Evolutionary conservation across 2,113 vertebrate species (phyloP), one percentile per base, ranked within the genome.

Genomic region (Microtus ochrogaster): DNA sequence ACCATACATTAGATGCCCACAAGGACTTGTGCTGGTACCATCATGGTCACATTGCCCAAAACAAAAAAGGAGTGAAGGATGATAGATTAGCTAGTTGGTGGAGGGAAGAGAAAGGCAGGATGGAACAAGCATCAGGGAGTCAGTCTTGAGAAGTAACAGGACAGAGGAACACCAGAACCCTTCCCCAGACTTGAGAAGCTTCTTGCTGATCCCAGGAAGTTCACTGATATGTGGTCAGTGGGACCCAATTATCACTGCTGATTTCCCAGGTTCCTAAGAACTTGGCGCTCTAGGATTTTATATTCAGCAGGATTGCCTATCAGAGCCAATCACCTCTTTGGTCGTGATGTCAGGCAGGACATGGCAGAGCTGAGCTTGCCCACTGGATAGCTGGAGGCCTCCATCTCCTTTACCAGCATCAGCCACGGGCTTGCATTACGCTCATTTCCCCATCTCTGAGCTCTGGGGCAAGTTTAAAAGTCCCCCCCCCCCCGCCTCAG

Each of bases 401-500:
- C 70, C 22, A 90, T 65, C 58, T 95, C 96, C 39, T 63, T 96
- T 66, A 94, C 98, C 92, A 97, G 97, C 95, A 98, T 96, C 73
- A 94, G 97, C 96, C 97, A 97, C 95, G 93, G 94, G 97, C 97
- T 98, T 98, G 95, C 92, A 96, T 98, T 97, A 98, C 30, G 94
- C 96, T 98, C 97, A 98, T 96, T 98, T 98, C 97, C 98, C 98
- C 78, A 47, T 96, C 96, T 97, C 65, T 96, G 82, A 97, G 96
- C 97, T 98, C 98, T 97, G 94, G 92, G 89, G 97, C 92, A 96
- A 98, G 98, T 98, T 99, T 98, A 98, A 98, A 98, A 98, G 98
- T 98, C 90, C 92, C 90, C 98, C 98, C 90, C 92, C 90, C 98
- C 98, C 97, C 95, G 97, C 92, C 98, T 97, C 96, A 85, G 93